Evolutionary conservation across 2,888 invertebrate genomes (phyloP), one percentile per base, ranked within the genome.

Genomic region (Drosophila cracens): DNA sequence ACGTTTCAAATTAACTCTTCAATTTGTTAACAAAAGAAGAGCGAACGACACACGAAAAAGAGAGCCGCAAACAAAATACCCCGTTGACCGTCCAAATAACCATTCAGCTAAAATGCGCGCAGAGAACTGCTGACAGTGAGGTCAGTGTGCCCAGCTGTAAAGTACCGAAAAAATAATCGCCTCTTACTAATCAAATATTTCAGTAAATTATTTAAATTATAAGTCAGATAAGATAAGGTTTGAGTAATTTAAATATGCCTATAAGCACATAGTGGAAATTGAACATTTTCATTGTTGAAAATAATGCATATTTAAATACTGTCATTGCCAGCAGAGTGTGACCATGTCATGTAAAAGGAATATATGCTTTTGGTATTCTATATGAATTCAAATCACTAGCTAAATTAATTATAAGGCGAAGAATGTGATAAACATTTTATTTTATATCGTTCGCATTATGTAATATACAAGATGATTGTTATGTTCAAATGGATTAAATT

Each of bases 91-190:
- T n/a, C 29, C 36, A 18, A 63, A 33, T 73, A 65, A 46, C 62
- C 78, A 61, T 61, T 72, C 68, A 25, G 36, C 16, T 59, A 57
- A 77, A 78, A 52, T 77, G 78, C 78, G 78, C 81, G 78, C 77
- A 81, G 77, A 56, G 25, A 72, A 78, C 78, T 77, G 73, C 81
- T 52, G 54, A n/a, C 81, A 53, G 43, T 31, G 31, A 25, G 34
- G 10, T 13, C 48, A 76, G 60, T 78, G 57, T 76, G 77, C 31
- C 72, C 66, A 52, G 13, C 27, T 33, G 5, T 31, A 4, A 10
- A 5, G 6, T n/a, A 31, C 11, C 18, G 2, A 7, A 1, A 25
- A 58, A 57, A 64, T 40, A 33, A 2, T 8, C 5, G 21, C 13
- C 10, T 38, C 43, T 2, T 5, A 33, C 13, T 6, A 10, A 36